Base-by-base conservation (phyloP, 2,797 vertebrate species). In the Eulemur coronatus region DNA sequence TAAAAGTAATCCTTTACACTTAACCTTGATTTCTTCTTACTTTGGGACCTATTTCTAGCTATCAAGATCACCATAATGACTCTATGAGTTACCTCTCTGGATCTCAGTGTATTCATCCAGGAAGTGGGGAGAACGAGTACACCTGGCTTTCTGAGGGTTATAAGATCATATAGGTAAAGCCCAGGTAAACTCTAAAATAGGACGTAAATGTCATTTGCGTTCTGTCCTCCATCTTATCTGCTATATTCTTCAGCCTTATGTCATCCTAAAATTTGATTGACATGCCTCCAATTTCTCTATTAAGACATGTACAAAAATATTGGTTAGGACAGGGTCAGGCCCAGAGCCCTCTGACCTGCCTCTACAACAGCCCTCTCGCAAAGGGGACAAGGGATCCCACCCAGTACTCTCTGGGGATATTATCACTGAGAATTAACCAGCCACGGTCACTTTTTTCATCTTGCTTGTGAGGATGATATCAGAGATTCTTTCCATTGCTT, bases 11-110 rank as follows among this genome's bases (percentile, higher is more conserved):
- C 46, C 50, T 95, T 73, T 86, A 55, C 33, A 75, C 33, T 73
- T 91, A 30, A 35, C 28, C 85, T 84, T 72, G n/a, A 80, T 75
- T 90, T 92, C 48, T 80, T 95, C 41, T 79, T 73, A 70, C n/a
- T 76, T 78, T 67, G 91, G 61, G 22, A 50, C 26, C 63, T 82
- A 91, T 41, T 85, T 81, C 65, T 78, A 81, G 33, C 41, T 73
- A 48, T 92, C 30, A n/a, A 38, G 72, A 92, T 52, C n/a, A 69
- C 65, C 50, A 65, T 73, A 73, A 48, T 1, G 20, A 65, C 55
- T 78, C 17, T 82, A 26, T 82, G 67, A 84, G 20, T 91, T 33
- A 46, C 22, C 33, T 75, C 33, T 79, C 80, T 69, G 57, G 52
- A 76, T 81, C 82, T 82, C 22, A 84, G 67, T 52, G 61, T 35